Conservation (phyloP, 2,888 invertebrate species). For the Drosophila anceps region DNA sequence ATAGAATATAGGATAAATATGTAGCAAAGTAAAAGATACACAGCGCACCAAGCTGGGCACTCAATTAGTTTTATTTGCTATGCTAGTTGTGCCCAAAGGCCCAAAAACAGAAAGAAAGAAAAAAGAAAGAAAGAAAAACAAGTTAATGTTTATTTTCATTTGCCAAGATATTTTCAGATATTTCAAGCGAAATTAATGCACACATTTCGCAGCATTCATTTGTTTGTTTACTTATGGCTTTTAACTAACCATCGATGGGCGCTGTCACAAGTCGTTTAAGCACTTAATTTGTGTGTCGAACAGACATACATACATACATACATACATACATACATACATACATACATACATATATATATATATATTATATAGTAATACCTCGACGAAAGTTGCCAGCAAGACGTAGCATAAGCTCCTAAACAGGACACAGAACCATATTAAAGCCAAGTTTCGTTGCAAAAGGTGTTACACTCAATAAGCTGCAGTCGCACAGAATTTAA, state of each 20-base stretch:
- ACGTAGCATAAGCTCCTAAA: slow-evolving; percentile 16
- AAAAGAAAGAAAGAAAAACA: neutral
- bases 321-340: neutral
- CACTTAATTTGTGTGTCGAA: slow-evolving; percentile 58
- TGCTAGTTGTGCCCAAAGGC: slow-evolving; percentile 28
- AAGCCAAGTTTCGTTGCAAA: slow-evolving; percentile 22
- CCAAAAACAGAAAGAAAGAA: neutral
- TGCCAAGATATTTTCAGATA: slow-evolving; percentile 39
- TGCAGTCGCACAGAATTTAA: slow-evolving; percentile 59
- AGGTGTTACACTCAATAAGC: slow-evolving; percentile 52
- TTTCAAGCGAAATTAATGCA: slow-evolving; percentile 57
- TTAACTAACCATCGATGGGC: slow-evolving; percentile 17
- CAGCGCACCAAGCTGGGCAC: slow-evolving; percentile 35
- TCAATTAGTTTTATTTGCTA: slow-evolving; percentile 71
- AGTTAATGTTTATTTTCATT: slow-evolving; percentile 60
- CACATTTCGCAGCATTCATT: slow-evolving; percentile 31
- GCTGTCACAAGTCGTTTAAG: slow-evolving; percentile 46
- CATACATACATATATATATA: neutral
- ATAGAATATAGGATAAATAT: neutral
- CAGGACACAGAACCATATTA: slow-evolving; percentile 2
- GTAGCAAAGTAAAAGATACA: slow-evolving; percentile 1
- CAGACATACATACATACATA: neutral
- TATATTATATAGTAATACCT: neutral
- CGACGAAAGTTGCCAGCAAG: neutral
- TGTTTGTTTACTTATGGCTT: slow-evolving; percentile 40